Evolutionary conservation across 2,888 invertebrate genomes (phyloP).

Genomic region (Parelbella ahira): DNA sequence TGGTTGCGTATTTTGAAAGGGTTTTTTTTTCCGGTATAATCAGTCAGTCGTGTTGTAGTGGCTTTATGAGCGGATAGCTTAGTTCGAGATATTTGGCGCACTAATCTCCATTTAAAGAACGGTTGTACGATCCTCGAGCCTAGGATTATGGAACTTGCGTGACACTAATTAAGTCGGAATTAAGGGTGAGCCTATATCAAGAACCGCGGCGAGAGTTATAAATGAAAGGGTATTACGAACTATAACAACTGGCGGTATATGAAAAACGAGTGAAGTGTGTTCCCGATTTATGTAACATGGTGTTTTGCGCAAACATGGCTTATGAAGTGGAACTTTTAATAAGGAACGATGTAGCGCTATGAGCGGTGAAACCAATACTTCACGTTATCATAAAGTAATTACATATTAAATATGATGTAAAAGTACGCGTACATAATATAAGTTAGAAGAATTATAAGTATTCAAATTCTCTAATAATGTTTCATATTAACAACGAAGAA

Average conservation of each 20-base stretch:
- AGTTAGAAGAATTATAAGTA: no score
- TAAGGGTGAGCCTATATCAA: constrained; percentile 77
- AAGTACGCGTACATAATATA: no score
- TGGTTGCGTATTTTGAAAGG: constrained; percentile 16
- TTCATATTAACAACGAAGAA: no score
- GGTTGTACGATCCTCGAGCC: constrained; percentile 74
- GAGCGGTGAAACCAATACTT: no score
- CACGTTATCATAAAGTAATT: no score
- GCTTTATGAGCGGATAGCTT: constrained; percentile 64
- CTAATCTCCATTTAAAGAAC: constrained; percentile 81
- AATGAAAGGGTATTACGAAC: constrained; percentile 76
- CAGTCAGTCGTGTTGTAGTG: constrained; percentile 43
- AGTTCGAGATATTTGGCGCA: constrained; percentile 75
- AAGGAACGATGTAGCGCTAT: no score
- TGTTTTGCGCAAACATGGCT: constrained; percentile 9
- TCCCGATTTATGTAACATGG: constrained; percentile 7
- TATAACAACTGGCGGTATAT: constrained; percentile 49
- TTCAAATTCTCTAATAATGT: no score
- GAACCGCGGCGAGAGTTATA: constrained; percentile 74
- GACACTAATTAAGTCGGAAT: constrained; percentile 80
- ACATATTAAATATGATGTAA: no score
- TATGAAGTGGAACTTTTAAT: no score
- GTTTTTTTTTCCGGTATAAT: constrained; percentile 16
- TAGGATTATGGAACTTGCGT: constrained; percentile 80
- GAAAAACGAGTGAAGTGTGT: constrained; percentile 28